Evolutionary conservation across 2,888 invertebrate species (phyloP), one percentile per base, ranked within the genome.

Genomic region (Itoplectis maculator): DNA sequence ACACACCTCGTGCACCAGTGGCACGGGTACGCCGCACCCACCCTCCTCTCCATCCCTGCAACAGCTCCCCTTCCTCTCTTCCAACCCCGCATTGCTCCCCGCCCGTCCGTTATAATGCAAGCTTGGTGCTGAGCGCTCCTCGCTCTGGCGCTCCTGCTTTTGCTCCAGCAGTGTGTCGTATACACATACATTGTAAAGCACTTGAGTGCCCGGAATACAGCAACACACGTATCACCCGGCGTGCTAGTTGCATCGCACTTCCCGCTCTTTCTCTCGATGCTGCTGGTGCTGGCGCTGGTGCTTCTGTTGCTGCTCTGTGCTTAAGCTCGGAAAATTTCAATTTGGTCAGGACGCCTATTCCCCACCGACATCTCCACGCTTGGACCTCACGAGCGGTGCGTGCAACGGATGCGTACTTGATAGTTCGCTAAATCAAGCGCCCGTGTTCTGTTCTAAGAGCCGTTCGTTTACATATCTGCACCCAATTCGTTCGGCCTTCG

Each of bases 31-130:
- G 4, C 13, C 29, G 29, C 29, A 13, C n/a, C 47, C 47, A 13
- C 47, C 47, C n/a, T n/a, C n/a, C 5, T 8, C 42, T 42, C n/a
- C n/a, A n/a, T 13, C 54, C 54, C 54, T 18, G 35, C n/a, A n/a
- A n/a, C n/a, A n/a, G n/a, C n/a, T n/a, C n/a, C n/a, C n/a, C n/a
- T n/a, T n/a, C n/a, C n/a, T n/a, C n/a, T n/a, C n/a, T n/a, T n/a
- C n/a, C n/a, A n/a, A n/a, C n/a, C n/a, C n/a, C n/a, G n/a, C n/a
- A n/a, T n/a, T n/a, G n/a, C n/a, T n/a, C 23, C 54, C 9, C 11
- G 1, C 15, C 51, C 29, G 51, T 37, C 81, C 76, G 77, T 81
- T 84, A 82, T 86, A 87, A 86, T 79, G 82, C 78, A 69, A 61
- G 80, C 61, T 81, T 65, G 81, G 76, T 37, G 68, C 68, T 66